These are phyloP conservation scores for Petroica traversi DNA, from an alignment of 2,113 vertebrate genomes.

Conservation along the genomic window DNA sequence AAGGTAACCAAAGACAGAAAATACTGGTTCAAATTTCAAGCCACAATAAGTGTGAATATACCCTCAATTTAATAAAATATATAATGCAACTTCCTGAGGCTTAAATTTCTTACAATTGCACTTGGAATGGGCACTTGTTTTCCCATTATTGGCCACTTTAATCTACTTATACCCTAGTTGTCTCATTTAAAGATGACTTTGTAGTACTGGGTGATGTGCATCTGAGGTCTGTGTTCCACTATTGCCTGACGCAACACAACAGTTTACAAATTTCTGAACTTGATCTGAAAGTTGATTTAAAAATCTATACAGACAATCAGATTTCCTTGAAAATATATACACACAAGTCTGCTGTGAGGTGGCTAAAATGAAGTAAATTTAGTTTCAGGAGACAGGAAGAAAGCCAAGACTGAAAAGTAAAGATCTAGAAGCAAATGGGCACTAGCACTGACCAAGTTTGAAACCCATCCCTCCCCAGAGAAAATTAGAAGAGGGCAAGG, in stretches of 20 bases:
- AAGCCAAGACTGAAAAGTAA: constrained; percentile 78
- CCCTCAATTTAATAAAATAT: constrained; percentile 96
- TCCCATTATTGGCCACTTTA: constrained; percentile 90
- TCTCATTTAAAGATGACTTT: constrained; percentile 87
- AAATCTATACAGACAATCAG: constrained; percentile 90
- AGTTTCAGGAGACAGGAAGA: constrained; percentile 88
- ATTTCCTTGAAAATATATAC: constrained; percentile 93
- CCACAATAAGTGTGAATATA: constrained; percentile 92
- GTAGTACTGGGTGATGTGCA: constrained; percentile 74
- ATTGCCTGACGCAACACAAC: constrained; percentile 79
- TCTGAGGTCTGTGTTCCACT: constrained; percentile 76
- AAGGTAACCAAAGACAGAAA: constrained; percentile 94
- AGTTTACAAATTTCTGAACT: constrained; percentile 91
- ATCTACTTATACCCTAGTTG: constrained; percentile 84
- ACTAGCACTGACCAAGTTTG: constrained; percentile 77
- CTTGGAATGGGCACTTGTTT: constrained; percentile 88
- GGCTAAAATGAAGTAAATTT: constrained; percentile 91
- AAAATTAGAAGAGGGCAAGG: constrained; percentile 77
- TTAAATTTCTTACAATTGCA: constrained; percentile 92
- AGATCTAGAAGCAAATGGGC: constrained; percentile 82
- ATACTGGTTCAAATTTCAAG: constrained; percentile 92
- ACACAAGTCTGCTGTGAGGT: constrained; percentile 89
- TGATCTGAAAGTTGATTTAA: constrained; percentile 88
- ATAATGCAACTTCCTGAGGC: constrained; percentile 93
- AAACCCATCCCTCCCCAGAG: constrained; percentile 85